A percentile compares a stretch with the other conserved stretches of the same genome.
Evolutionary conservation across 2,888 invertebrate genomes (phyloP).

Genomic region (Resseliella maxima): DNA sequence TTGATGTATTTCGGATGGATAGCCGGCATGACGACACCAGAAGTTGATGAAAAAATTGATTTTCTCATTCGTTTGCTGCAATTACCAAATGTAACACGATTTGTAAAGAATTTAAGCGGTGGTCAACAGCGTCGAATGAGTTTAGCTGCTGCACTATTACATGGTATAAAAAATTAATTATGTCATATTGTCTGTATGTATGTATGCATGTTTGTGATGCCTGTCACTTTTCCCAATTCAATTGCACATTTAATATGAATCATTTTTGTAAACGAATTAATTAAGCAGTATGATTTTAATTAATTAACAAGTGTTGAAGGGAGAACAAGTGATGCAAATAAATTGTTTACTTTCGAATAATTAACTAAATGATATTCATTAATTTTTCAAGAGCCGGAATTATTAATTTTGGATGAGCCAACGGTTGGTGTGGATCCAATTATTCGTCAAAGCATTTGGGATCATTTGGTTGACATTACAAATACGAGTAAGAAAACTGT

Average conservation of each 20-base stretch:
- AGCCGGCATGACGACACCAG: slow-evolving; percentile 78
- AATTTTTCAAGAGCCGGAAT: slow-evolving; percentile 72
- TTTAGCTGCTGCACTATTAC: slow-evolving; percentile 87
- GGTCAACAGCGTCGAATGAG: slow-evolving; percentile 92
- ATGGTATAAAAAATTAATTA: slow-evolving; percentile 64
- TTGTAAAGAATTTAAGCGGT: slow-evolving; percentile 82
- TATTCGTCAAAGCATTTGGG: slow-evolving; percentile 86
- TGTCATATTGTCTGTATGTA: too few relatives aligned
- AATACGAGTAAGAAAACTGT: slow-evolving; percentile 81
- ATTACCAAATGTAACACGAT: slow-evolving; percentile 76
- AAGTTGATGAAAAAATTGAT: slow-evolving; percentile 74
- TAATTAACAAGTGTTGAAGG: too few relatives aligned
- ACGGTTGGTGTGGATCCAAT: slow-evolving; percentile 95
- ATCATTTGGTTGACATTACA: slow-evolving; percentile 82
- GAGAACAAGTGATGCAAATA: too few relatives aligned
- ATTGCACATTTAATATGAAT: too few relatives aligned
- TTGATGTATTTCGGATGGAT: slow-evolving; percentile 89
- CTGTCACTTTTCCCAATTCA: too few relatives aligned
- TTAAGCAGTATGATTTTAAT: too few relatives aligned
- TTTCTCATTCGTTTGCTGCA: slow-evolving; percentile 80
- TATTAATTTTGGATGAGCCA: slow-evolving; percentile 91
- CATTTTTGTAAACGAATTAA: too few relatives aligned
- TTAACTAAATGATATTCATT: slow-evolving; percentile 76
- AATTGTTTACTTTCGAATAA: neutral
- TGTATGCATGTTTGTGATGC: too few relatives aligned